Percentiles rank a stretch among this genome's conserved stretches.
Evolutionary conservation across 2,113 vertebrate species (phyloP).

Genomic region (Prietella phreatophila): DNA sequence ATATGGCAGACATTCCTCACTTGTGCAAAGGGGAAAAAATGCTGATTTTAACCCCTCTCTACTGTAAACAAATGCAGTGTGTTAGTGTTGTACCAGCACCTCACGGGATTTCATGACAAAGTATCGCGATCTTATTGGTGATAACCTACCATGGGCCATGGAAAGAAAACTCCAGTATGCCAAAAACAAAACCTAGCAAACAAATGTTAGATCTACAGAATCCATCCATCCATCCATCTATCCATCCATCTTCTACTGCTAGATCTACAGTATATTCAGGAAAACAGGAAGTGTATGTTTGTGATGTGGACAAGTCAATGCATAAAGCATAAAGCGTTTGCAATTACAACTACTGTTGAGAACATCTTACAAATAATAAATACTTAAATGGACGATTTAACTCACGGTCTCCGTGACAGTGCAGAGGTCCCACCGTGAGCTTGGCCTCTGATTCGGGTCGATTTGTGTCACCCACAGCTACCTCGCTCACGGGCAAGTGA

Average conservation of each 20-base stretch:
- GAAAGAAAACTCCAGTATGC: not conserved
- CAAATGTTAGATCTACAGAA: not conserved
- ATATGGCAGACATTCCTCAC: not conserved
- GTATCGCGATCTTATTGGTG: not conserved
- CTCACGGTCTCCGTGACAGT: slow-evolving; percentile 97
- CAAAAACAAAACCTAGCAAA: not conserved
- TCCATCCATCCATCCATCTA: too few species aligned
- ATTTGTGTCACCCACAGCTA: slow-evolving; percentile 89
- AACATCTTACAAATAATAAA: not conserved
- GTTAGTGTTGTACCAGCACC: too few species aligned
- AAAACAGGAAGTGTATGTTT: not conserved
- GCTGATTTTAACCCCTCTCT: too few species aligned
- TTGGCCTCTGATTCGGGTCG: slow-evolving; percentile 90
- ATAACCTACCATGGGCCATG: not conserved
- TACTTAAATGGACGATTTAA: slow-evolving; percentile 35
- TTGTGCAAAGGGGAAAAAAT: not conserved
- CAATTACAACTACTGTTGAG: not conserved
- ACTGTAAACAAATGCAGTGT: not conserved
- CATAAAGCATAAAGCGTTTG: not conserved
- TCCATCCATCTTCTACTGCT: too few species aligned
- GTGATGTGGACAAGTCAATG: not conserved
- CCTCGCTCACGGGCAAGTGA: slow-evolving; percentile 91
- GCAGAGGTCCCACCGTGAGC: slow-evolving; percentile 87
- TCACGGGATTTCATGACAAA: not conserved
- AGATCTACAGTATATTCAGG: not conserved